Base-by-base conservation (phyloP, 2,888 invertebrate genomes). In the Dichetophora obliterata region DNA sequence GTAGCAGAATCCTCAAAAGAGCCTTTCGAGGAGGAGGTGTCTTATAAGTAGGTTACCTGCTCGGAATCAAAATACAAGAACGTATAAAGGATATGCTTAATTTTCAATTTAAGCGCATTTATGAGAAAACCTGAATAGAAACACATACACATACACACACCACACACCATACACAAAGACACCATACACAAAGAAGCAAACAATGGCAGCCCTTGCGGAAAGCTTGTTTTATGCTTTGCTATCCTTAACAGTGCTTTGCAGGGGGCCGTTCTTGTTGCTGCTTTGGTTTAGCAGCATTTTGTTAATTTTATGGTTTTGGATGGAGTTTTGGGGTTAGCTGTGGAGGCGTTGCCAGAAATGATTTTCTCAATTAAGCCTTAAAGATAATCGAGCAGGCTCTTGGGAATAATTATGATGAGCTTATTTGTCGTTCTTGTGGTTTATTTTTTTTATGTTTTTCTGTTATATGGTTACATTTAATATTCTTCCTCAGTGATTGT, bases 321-420 rank as follows among this genome's bases (percentile, higher is more conserved):
- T 27, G 22, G 31, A 37, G 16, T 54, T 19, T 31, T 70, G 9
- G 19, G 27, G n/a, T 54, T 57, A 27, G 34, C 19, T 70, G 9
- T 48, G 34, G 31, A 54, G 71, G 66, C 50, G 54, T 72, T 75
- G 48, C 69, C 78, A 77, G 78, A 79, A 79, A 77, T 79, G 69
- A 75, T 75, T 77, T 79, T 78, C 72, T 74, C 79, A 76, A 80
- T 81, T 79, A 85, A 83, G 83, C 83, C 78, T 81, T 83, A 80
- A 85, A 82, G 87, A 87, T 86, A 87, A 87, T 87, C 86, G 85
- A 87, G 85, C 87, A 85, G 85, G 82, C 86, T 86, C 87, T 86
- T 83, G 87, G 86, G 86, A 84, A 80, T 87, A 87, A 87, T 87
- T 86, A 86, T 85, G 80, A 77, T 79, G 80, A 78, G 70, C 72